Conservation (phyloP, 1,140 invertebrate genomes). For the Muscidifurax raptorellus region DNA sequence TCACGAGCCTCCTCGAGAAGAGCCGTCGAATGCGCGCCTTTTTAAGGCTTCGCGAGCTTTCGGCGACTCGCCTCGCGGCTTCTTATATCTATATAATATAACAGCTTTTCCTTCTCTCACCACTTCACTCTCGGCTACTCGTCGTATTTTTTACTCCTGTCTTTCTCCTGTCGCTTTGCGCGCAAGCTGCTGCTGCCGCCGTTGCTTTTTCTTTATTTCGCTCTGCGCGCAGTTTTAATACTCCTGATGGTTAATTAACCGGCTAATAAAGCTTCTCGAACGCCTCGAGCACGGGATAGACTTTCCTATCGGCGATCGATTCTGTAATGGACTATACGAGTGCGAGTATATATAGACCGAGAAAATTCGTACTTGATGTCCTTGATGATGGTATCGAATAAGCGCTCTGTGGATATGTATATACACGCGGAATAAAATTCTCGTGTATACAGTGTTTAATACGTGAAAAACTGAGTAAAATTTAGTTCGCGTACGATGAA, state of each 20-base stretch:
- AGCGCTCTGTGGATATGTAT: too few species aligned
- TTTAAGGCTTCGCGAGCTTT: conserved; percentile 21
- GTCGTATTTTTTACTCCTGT: background rate
- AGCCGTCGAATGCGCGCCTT: conserved; percentile 30
- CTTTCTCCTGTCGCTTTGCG: background rate
- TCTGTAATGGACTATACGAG: background rate
- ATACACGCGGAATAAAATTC: too few species aligned
- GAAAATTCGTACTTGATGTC: too few species aligned
- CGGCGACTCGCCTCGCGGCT: background rate
- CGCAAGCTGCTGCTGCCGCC: too few species aligned
- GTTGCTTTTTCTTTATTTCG: background rate
- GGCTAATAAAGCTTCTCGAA: background rate
- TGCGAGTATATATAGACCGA: too few species aligned
- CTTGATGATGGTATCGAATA: too few species aligned
- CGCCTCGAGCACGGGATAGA: background rate
- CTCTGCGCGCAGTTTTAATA: background rate
- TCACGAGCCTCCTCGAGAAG: conserved; percentile 25
- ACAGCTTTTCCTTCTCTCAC: background rate
- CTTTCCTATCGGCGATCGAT: background rate
- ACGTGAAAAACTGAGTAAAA: too few species aligned
- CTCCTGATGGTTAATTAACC: background rate
- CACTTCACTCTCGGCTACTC: background rate
- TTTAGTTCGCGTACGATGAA: too few species aligned
- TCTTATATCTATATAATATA: background rate
- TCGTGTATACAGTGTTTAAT: too few species aligned